Evolutionary conservation across 1,140 invertebrate genomes (phyloP).

Genomic region (Polypedilum pembai): DNA sequence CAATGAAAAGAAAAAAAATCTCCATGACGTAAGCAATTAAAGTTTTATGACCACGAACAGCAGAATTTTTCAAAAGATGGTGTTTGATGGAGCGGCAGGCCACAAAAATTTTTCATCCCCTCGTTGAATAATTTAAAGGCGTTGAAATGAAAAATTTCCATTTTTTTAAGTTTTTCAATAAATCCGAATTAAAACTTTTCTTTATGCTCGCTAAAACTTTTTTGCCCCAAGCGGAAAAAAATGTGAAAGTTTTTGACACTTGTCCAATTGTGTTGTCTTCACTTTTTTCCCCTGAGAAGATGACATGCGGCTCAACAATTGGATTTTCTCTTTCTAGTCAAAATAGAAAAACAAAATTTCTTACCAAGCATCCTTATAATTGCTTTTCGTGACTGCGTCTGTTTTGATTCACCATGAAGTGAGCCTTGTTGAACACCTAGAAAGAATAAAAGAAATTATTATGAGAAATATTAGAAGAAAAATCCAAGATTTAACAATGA

Average conservation of each 20-base stretch:
- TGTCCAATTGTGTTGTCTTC: background rate
- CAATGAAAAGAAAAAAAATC: background rate
- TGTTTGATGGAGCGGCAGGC: no score
- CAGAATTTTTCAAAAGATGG: background rate
- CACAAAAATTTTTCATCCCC: no score
- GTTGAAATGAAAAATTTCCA: no score
- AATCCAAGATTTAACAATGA: no score
- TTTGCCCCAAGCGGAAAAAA: background rate
- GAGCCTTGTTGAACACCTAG: constrained; percentile 49
- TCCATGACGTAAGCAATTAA: background rate
- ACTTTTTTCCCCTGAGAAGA: no score
- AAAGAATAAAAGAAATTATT: constrained; percentile 28
- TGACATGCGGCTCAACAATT: no score
- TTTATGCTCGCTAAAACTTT: background rate
- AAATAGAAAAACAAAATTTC: constrained; percentile 32
- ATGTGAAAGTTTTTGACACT: background rate
- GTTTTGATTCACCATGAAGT: constrained; percentile 56
- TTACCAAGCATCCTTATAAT: constrained; percentile 78
- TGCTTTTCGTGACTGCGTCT: constrained; percentile 60
- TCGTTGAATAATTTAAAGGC: no score
- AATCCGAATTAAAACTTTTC: constrained; percentile 9
- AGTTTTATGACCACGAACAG: background rate
- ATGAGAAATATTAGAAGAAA: background rate
- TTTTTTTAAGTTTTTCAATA: background rate
- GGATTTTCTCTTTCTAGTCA: background rate